phyloP scores from a whole-genome alignment of 2,113 vertebrate genomes.

The Oreocharis arfaki region DNA sequence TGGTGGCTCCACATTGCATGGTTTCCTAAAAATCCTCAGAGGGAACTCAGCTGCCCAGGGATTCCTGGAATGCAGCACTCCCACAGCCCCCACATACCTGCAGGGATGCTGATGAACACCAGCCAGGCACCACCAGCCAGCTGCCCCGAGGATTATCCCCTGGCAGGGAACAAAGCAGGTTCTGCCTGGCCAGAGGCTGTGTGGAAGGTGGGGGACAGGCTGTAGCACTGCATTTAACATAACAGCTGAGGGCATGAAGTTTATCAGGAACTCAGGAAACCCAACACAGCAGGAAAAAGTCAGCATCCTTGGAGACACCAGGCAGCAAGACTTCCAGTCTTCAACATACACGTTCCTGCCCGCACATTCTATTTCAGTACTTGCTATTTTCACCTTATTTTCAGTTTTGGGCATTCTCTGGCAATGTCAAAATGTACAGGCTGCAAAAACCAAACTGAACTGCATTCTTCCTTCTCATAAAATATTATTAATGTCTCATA shows the following conservation, averaged over 20 bases:
- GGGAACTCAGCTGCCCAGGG: background rate
- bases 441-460: background rate
- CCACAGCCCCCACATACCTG: fast-evolving
- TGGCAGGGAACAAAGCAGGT: background rate
- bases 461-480: background rate
- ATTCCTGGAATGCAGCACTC: background rate
- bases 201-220: background rate
- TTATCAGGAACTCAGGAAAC: background rate
- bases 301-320: background rate
- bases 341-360: background rate
- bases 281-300: background rate
- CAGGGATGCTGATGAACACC: background rate
- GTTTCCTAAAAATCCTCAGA: background rate
- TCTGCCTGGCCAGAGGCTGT: background rate
- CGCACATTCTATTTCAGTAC: slow-evolving; percentile 1
- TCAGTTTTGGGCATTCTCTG: background rate
- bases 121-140: background rate
- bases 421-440: background rate
- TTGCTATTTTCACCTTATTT: slow-evolving; percentile 29
- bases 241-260: background rate
- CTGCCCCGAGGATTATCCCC: background rate
- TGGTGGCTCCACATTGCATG: background rate
- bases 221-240: background rate
- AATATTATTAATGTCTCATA: background rate
- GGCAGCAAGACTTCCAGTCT: background rate